These are phyloP conservation scores for Glyptemys insculpta DNA, from an alignment of 2,797 vertebrate genomes.

Conservation along the genomic window DNA sequence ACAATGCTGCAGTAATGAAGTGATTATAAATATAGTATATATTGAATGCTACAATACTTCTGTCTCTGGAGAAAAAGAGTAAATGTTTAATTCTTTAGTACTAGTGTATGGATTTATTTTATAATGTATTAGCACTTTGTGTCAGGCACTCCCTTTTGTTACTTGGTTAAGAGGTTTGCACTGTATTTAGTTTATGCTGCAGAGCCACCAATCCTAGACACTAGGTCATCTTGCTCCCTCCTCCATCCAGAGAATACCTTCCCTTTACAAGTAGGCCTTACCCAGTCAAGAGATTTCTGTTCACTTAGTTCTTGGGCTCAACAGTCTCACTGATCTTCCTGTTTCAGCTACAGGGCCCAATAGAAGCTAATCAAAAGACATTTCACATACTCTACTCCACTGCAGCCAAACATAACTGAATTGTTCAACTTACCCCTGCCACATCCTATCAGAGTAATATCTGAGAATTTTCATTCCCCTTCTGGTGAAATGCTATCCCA, in stretches of 20 bases:
- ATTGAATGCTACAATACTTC: background rate
- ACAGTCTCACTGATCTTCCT: conserved; percentile 58
- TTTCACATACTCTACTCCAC: conserved; percentile 50
- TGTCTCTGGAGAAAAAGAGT: conserved; percentile 47
- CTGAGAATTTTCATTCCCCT: conserved; percentile 50
- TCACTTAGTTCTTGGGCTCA: conserved; percentile 67
- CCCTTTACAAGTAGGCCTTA: conserved; percentile 55
- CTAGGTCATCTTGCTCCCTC: conserved; percentile 65
- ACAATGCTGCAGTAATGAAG: background rate
- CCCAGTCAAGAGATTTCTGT: conserved; percentile 67
- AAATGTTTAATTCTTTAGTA: conserved; percentile 38
- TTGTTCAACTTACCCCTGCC: conserved; percentile 32
- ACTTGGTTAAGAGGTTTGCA: conserved; percentile 73
- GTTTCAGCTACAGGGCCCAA: conserved; percentile 65
- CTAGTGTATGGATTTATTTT: conserved; percentile 45
- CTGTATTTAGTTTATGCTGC: conserved; percentile 75
- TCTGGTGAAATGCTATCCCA: conserved; percentile 45
- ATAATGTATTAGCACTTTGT: conserved; percentile 55
- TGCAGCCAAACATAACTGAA: conserved; percentile 47
- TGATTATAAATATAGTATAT: background rate
- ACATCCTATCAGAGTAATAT: no score
- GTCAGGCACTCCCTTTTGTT: conserved; percentile 57
- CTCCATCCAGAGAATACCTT: conserved; percentile 56
- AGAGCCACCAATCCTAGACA: conserved; percentile 70
- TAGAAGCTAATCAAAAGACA: conserved; percentile 51